Evolutionary conservation across 2,113 vertebrate species (phyloP).

Genomic region (Martes martes): DNA sequence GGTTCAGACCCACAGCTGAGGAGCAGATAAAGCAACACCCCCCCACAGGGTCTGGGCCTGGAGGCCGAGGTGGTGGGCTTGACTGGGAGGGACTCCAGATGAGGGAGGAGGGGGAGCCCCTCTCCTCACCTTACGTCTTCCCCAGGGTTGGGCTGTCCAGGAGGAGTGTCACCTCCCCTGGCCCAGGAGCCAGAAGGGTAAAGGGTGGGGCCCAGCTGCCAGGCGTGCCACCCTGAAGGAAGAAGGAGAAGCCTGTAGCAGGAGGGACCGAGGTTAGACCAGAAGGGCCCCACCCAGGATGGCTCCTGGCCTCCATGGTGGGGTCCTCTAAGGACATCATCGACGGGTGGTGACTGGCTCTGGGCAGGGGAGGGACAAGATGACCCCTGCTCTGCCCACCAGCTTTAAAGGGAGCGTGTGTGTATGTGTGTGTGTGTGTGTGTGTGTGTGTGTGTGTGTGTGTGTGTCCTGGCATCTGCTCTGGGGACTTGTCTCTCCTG

Average conservation of each 20-base stretch:
- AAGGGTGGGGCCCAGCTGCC: neutral
- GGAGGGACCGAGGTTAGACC: neutral
- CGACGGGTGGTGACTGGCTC: neutral
- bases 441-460: neutral
- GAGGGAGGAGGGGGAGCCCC: accelerated
- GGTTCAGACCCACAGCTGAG: neutral
- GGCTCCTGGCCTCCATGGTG: neutral
- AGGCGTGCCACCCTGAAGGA: neutral
- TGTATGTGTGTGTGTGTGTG: neutral
- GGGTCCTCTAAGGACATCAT: neutral
- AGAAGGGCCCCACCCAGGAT: neutral
- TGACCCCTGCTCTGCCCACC: neutral
- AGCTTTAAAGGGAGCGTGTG: neutral
- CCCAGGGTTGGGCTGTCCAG: neutral
- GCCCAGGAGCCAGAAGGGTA: neutral
- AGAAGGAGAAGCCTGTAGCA: neutral
- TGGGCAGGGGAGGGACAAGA: neutral
- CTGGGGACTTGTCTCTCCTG: neutral
- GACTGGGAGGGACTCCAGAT: neutral
- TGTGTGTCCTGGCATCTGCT: neutral
- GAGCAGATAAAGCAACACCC: neutral
- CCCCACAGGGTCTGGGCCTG: neutral
- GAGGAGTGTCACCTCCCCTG: neutral
- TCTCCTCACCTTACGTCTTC: neutral
- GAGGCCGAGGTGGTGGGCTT: neutral